Base-by-base conservation (phyloP, 2,888 invertebrate species). In the Coleophora deauratella region DNA sequence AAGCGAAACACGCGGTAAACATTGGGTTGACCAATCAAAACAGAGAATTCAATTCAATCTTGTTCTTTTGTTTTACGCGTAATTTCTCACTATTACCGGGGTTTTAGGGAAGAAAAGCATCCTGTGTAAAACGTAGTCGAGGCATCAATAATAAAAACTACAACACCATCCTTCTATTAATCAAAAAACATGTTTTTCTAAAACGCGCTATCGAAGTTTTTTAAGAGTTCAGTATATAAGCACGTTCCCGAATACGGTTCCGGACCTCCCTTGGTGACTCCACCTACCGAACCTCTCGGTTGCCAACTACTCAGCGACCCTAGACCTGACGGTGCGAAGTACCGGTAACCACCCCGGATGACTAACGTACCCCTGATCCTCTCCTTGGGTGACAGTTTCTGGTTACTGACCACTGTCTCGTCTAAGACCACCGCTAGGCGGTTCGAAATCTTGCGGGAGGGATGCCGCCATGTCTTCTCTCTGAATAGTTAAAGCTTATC, bases 201-300 rank as follows among this genome's bases (percentile, higher is more conserved):
- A 14, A 43, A 31, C 43, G 43, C 43, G 43, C 15, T 43, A 43
- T 40, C 4, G 15, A 35, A 37, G 35, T 40, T 43, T 40, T 38
- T 38, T 10, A 12, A 6, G 9, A 10, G 2, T 1, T 38, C 21
- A 14, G 15, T 42, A 42, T 42, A 42, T 38, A 38, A 38, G 31
- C 27, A 28, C 27, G 9, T 3, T 12, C 9, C 13, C 9, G 12
- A 9, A 9, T 9, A n/a, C 1, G 8, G 2, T 3, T 10, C 4
- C 13, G 36, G 44, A 35, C 38, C 41, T 45, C 44, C 9, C 38
- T 45, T 45, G 44, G 39, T 30, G 42, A 33, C 37, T 39, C 39
- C 39, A 42, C 37, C 11, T 27, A 32, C 44, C 33, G 42, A 44
- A 38, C 37, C 40, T 38, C 33, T 34, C 13, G 37, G 35, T 38